Evolutionary conservation across 2,888 invertebrate species (phyloP).

Genomic region (Stenoptilia bipunctidactyla): DNA sequence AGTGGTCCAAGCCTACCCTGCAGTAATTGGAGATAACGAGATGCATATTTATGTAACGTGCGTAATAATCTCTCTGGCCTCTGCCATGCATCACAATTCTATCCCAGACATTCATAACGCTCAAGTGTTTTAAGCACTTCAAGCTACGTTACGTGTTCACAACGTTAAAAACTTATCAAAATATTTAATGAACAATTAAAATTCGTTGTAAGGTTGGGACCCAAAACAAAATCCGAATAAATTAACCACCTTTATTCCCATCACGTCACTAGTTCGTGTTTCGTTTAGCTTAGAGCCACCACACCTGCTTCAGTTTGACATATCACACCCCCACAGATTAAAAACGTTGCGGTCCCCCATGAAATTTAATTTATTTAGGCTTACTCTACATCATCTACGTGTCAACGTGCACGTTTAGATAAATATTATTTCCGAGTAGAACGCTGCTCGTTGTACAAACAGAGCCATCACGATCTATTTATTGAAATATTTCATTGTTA

Average conservation of each 20-base stretch:
- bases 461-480: slow-evolving; percentile 47
- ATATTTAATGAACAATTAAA: not conserved
- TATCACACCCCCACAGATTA: slow-evolving; percentile 44
- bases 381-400: slow-evolving; percentile 49
- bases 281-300: slow-evolving; percentile 21
- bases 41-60: slow-evolving; percentile 48
- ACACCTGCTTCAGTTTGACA: slow-evolving; percentile 36
- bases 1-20: slow-evolving; percentile 23
- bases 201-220: slow-evolving; percentile 2
- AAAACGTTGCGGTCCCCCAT: slow-evolving; percentile 42
- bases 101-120: not conserved
- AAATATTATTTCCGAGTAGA: slow-evolving; percentile 60
- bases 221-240: slow-evolving; percentile 6
- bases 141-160: not conserved
- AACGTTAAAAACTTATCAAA: not conserved
- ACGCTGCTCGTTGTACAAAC: slow-evolving; percentile 55
- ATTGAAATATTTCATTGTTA: slow-evolving; percentile 68
- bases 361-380: slow-evolving; percentile 68
- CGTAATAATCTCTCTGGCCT: slow-evolving; percentile 24
- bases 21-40: slow-evolving; percentile 54
- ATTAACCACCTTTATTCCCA: slow-evolving; percentile 25
- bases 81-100: slow-evolving; percentile 8
- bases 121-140: slow-evolving; percentile 16
- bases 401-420: slow-evolving; percentile 62
- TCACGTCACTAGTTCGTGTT: slow-evolving; percentile 31